phyloP scores from a whole-genome alignment of 2,797 vertebrate genomes.

The Euthynnus affinis region DNA sequence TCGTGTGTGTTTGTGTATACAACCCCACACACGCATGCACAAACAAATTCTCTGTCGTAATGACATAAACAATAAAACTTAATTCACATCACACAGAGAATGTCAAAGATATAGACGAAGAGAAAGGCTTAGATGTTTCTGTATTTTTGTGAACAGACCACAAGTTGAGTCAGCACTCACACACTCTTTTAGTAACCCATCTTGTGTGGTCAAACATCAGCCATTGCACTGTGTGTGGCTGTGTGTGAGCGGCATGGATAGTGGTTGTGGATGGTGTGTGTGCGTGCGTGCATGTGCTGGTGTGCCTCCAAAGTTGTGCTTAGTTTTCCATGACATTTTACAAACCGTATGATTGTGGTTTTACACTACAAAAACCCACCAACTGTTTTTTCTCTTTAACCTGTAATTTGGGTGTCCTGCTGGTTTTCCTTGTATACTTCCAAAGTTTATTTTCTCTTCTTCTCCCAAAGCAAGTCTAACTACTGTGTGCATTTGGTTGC shows the following conservation, averaged over 20 bases:
- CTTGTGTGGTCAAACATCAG: slow-evolving; percentile 71
- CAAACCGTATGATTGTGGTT: slow-evolving; percentile 64
- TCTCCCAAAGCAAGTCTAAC: background rate
- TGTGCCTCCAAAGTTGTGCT: slow-evolving; percentile 41
- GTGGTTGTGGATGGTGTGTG: slow-evolving; percentile 41
- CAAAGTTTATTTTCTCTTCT: slow-evolving; percentile 19
- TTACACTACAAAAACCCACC: slow-evolving; percentile 53
- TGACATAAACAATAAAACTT: slow-evolving; percentile 39
- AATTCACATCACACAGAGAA: slow-evolving; percentile 32
- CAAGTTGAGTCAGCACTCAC: slow-evolving; percentile 54
- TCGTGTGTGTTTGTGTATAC: background rate
- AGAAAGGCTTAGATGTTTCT: slow-evolving; percentile 33
- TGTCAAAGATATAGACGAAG: slow-evolving; percentile 13
- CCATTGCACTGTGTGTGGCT: slow-evolving; percentile 28
- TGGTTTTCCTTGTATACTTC: slow-evolving; percentile 21
- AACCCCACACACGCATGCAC: slow-evolving; percentile 28
- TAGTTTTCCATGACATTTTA: slow-evolving; percentile 66
- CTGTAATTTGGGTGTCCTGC: slow-evolving; percentile 50
- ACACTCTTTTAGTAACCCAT: slow-evolving; percentile 47
- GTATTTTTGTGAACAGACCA: slow-evolving; percentile 42
- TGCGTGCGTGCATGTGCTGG: slow-evolving; percentile 27
- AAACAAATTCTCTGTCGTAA: slow-evolving; percentile 27
- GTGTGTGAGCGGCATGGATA: slow-evolving; percentile 26
- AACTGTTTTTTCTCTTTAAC: slow-evolving; percentile 37
- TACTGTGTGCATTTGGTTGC: background rate